These are phyloP conservation scores for Lanius collurio DNA, from an alignment of 2,113 vertebrate genomes.

Conservation along the genomic window DNA sequence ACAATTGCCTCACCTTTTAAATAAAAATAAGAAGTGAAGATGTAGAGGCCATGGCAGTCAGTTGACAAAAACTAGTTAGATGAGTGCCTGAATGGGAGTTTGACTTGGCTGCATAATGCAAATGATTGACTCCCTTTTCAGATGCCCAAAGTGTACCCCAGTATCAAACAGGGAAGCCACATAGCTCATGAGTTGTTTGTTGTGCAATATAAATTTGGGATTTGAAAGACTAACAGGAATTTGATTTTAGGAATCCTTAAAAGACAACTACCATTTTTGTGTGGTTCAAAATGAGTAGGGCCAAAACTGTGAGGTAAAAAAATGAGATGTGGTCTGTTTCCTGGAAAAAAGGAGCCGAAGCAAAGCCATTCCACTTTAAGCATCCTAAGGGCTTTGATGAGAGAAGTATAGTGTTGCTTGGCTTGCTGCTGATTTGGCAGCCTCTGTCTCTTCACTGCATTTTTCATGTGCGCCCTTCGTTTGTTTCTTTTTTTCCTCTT, in stretches of 20 bases:
- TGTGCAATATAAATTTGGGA: neutral
- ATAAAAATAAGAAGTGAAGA: neutral
- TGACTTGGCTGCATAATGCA: neutral
- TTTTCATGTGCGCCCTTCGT: constrained; percentile 72
- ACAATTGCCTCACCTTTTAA: neutral
- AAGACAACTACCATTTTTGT: constrained; percentile 12
- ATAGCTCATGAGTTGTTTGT: neutral
- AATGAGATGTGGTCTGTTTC: neutral
- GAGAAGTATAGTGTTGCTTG: constrained; percentile 32
- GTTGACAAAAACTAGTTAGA: neutral
- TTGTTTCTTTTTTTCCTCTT: constrained; percentile 50
- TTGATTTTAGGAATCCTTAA: constrained; percentile 5
- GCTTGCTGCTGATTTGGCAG: constrained; percentile 72
- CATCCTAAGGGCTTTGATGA: neutral
- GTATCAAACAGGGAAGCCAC: neutral
- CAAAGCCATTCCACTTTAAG: constrained; percentile 23
- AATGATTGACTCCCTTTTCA: neutral
- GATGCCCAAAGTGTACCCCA: rapidly evolving
- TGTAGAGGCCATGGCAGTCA: neutral
- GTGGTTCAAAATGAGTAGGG: neutral
- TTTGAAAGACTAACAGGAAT: neutral
- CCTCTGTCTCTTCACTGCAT: constrained; percentile 63
- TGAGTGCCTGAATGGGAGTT: neutral
- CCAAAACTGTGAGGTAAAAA: neutral
- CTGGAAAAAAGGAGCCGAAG: neutral